Evolutionary conservation across 1,140 invertebrate species (phyloP).

Genomic region (Leptoteleia sp.): DNA sequence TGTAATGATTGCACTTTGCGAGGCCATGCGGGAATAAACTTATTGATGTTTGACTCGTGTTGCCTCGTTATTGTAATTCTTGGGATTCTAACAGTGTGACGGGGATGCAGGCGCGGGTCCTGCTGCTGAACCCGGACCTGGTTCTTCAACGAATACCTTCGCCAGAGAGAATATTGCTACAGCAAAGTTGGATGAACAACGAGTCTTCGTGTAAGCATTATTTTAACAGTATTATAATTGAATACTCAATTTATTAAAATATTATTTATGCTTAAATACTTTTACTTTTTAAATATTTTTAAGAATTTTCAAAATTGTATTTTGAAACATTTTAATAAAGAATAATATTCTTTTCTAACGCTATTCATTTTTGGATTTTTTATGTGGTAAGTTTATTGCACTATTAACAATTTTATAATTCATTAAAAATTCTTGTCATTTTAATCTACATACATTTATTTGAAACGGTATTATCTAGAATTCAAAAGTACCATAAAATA

Average conservation of each 20-base stretch:
- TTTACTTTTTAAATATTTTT: too few species aligned
- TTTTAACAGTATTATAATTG: too few species aligned
- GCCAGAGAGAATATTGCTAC: constrained; percentile 8
- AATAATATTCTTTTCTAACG: too few species aligned
- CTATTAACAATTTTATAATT: too few species aligned
- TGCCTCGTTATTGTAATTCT: constrained; percentile 76
- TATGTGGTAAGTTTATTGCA: not conserved
- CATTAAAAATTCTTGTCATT: too few species aligned
- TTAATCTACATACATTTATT: too few species aligned
- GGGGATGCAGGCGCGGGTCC: constrained; percentile 76
- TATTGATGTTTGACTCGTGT: constrained; percentile 70
- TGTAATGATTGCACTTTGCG: constrained; percentile 32
- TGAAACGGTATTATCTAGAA: too few species aligned
- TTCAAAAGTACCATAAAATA: too few species aligned
- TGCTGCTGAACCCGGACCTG: constrained; percentile 64
- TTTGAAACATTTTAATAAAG: too few species aligned
- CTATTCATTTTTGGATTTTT: not conserved
- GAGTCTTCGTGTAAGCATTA: constrained; percentile 23
- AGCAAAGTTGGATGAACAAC: constrained; percentile 17
- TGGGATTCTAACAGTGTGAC: constrained; percentile 81
- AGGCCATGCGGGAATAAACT: constrained; percentile 65
- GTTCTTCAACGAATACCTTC: constrained; percentile 22
- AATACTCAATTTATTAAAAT: too few species aligned
- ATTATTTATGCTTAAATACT: too few species aligned
- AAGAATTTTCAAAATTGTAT: too few species aligned